These are phyloP conservation scores for Psammodynastes pulverulentus DNA, from an alignment of 2,113 vertebrate species.

Conservation along the genomic window DNA sequence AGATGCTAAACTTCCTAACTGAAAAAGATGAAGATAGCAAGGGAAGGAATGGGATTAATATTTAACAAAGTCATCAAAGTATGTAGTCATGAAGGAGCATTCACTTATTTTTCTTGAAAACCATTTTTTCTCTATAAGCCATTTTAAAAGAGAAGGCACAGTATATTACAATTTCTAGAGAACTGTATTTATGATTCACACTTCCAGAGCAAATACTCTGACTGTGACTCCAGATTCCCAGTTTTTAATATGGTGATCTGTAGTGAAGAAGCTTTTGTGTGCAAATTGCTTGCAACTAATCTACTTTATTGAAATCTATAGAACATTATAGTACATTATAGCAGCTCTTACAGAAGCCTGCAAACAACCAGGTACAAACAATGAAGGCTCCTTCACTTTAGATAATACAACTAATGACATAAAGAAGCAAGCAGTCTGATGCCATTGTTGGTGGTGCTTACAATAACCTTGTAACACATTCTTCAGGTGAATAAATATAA, in stretches of 20 bases:
- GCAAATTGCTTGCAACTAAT: not conserved
- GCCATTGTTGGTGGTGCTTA: not conserved
- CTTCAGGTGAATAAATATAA: not conserved
- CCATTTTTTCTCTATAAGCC: not conserved
- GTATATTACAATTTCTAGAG: not conserved
- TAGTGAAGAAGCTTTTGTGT: not conserved
- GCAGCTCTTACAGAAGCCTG: not conserved
- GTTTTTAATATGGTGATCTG: too few relatives aligned
- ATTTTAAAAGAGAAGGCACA: fast-evolving
- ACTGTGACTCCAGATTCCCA: not conserved
- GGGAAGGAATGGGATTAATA: not conserved
- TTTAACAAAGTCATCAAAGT: not conserved
- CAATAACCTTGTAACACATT: not conserved
- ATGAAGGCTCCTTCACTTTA: not conserved
- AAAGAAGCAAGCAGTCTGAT: not conserved
- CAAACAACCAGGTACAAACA: not conserved
- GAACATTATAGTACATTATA: not conserved
- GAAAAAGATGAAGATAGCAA: not conserved
- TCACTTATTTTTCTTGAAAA: not conserved
- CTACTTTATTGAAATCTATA: not conserved
- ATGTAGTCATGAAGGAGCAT: not conserved
- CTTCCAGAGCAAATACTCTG: not conserved
- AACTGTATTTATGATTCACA: not conserved
- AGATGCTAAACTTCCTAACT: not conserved
- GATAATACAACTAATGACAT: not conserved